Conservation (phyloP, 2,888 invertebrate species). For the Ernsta delagoae region DNA sequence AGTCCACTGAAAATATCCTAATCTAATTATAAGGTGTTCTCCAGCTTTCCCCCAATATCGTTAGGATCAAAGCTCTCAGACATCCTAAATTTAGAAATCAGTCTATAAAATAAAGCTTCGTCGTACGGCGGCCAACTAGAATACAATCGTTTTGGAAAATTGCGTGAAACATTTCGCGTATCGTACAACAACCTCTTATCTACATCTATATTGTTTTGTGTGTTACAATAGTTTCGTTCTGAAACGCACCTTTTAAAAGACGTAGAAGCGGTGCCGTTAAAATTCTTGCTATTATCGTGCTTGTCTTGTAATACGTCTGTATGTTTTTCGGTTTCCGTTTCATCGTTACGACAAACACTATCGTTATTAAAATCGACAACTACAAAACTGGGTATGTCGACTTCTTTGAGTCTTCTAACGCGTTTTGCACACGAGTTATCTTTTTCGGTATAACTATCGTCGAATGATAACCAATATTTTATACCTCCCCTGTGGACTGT, state of each 20-base stretch:
- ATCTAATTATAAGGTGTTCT: slow-evolving; percentile 16
- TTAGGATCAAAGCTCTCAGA: slow-evolving; percentile 77
- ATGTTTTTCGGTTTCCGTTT: slow-evolving; percentile 17
- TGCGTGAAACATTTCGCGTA: slow-evolving; percentile 45
- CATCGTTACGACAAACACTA: slow-evolving; percentile 36
- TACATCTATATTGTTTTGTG: slow-evolving; percentile 15
- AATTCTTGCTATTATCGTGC: slow-evolving; percentile 18
- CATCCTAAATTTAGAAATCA: slow-evolving; percentile 73
- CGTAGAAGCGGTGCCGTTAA: slow-evolving; percentile 46
- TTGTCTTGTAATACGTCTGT: slow-evolving; percentile 7
- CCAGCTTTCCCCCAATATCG: slow-evolving; percentile 52
- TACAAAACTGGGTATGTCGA: slow-evolving; percentile 65
- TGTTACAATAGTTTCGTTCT: slow-evolving; percentile 37
- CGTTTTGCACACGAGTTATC: slow-evolving; percentile 45
- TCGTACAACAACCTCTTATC: slow-evolving; percentile 56
- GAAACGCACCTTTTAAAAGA: slow-evolving; percentile 55
- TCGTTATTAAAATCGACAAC: slow-evolving; percentile 47
- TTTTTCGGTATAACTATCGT: slow-evolving; percentile 50
- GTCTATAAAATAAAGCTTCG: slow-evolving; percentile 68
- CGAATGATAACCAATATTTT: slow-evolving; percentile 79
- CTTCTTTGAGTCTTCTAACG: slow-evolving; percentile 39
- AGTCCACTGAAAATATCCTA: too few species aligned
- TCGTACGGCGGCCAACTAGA: slow-evolving; percentile 77
- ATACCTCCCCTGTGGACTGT: slow-evolving; percentile 69
- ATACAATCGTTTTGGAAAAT: slow-evolving; percentile 48